phyloP scores from a whole-genome alignment of 1,140 invertebrate species.

The Cherax destructor region DNA sequence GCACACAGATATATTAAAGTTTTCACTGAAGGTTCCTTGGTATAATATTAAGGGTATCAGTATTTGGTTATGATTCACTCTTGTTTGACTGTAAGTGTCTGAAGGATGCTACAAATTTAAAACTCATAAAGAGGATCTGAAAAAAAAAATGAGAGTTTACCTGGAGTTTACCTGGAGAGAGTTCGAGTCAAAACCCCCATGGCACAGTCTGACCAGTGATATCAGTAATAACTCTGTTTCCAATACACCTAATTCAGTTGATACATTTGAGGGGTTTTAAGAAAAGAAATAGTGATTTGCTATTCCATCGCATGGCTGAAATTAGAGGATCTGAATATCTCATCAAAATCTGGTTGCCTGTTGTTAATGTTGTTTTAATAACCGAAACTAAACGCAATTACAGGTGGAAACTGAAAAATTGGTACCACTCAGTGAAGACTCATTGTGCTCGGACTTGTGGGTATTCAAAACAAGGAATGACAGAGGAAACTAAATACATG shows the following conservation, averaged over 20 bases:
- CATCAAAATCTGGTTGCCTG: background rate
- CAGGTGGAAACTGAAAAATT: conserved; percentile 63
- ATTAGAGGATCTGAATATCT: background rate
- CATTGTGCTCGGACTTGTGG: conserved; percentile 58
- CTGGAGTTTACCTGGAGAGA: too few species aligned
- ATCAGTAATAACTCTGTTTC: background rate
- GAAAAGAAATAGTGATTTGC: background rate
- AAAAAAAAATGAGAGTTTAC: background rate
- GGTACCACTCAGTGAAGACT: conserved; percentile 24
- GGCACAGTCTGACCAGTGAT: too few species aligned
- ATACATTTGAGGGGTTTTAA: conserved; percentile 33
- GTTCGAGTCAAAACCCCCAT: too few species aligned
- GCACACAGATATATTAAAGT: conserved; percentile 56
- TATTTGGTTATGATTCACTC: conserved; percentile 67
- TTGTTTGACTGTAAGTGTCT: conserved; percentile 66
- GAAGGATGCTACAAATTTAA: conserved; percentile 31
- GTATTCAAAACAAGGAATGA: conserved; percentile 30
- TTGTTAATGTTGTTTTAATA: conserved; percentile 58
- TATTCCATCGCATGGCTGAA: background rate
- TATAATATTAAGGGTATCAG: conserved; percentile 66
- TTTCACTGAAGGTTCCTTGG: conserved; percentile 61
- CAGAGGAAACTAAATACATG: conserved; percentile 50
- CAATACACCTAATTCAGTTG: background rate
- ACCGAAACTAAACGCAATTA: conserved; percentile 37
- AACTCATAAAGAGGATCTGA: background rate